These are phyloP conservation scores for Staurois parvus DNA, from an alignment of 2,797 vertebrate species.

Conservation along the genomic window DNA sequence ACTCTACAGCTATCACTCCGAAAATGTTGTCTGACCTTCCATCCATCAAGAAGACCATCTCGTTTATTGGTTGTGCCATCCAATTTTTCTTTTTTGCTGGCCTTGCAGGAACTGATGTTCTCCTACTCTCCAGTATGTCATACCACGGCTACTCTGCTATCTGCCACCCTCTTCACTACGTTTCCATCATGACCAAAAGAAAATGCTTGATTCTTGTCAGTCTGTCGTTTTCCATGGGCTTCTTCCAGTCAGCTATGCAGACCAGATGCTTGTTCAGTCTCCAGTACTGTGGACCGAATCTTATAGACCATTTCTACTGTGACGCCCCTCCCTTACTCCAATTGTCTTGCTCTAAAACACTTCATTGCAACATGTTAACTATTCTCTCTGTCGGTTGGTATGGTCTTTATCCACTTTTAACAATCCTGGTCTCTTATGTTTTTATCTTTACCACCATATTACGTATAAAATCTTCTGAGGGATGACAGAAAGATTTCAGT, in stretches of 20 bases:
- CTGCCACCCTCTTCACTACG: slow-evolving; percentile 34
- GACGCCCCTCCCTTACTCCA: not conserved
- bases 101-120: not conserved
- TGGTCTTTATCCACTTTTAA: not conserved
- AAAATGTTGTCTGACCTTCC: not conserved
- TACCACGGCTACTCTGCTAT: slow-evolving; percentile 19
- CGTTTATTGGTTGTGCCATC: slow-evolving; percentile 4
- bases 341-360: not conserved
- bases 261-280: slow-evolving; percentile 2
- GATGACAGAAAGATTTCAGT: not conserved
- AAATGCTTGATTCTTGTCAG: not conserved
- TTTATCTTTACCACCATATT: not conserved
- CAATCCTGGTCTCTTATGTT: not conserved
- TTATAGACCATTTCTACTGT: slow-evolving; percentile 13
- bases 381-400: not conserved
- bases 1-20: not conserved
- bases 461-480: not conserved
- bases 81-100: slow-evolving; percentile 15
- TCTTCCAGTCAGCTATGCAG: not conserved
- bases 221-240: not conserved
- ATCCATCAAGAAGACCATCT: not conserved
- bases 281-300: not conserved
- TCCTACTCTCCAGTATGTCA: slow-evolving; percentile 17
- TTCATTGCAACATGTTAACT: not conserved
- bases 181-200: slow-evolving; percentile 16